phyloP scores from a whole-genome alignment of 1,140 invertebrate species.

The Pseudomyrmex gracilis region DNA sequence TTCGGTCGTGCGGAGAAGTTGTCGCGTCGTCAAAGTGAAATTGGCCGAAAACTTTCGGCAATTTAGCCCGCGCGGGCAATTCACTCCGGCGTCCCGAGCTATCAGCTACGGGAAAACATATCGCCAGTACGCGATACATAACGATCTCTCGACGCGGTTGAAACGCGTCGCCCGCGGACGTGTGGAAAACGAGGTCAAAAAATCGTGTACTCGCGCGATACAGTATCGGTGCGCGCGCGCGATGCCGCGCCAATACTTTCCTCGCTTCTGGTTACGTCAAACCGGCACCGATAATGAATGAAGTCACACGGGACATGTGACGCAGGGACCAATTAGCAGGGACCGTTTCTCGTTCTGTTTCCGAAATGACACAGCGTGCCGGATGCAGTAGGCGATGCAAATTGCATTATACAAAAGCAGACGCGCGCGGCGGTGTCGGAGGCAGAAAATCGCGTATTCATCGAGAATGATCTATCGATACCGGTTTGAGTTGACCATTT shows the following conservation, averaged over 20 bases:
- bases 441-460: not conserved
- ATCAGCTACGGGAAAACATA: slow-evolving; percentile 29
- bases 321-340: slow-evolving; percentile 64
- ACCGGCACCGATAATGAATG: slow-evolving; percentile 60
- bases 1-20: slow-evolving; percentile 47
- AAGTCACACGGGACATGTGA: slow-evolving; percentile 55
- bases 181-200: slow-evolving; percentile 17
- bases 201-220: slow-evolving; percentile 7
- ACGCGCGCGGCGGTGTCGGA: not conserved
- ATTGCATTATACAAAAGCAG: slow-evolving; percentile 28
- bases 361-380: slow-evolving; percentile 19
- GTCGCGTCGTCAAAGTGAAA: slow-evolving; percentile 60
- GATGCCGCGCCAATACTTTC: slow-evolving; percentile 15
- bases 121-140: slow-evolving; percentile 17
- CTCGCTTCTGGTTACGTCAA: slow-evolving; percentile 37
- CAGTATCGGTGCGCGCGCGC: not conserved
- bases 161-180: slow-evolving; percentile 7
- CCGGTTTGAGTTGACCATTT: not conserved
- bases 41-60: slow-evolving; percentile 74
- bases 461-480: slow-evolving; percentile 7
- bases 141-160: slow-evolving; percentile 29
- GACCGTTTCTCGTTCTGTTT: slow-evolving; percentile 41
- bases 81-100: slow-evolving; percentile 51
- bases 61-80: slow-evolving; percentile 71
- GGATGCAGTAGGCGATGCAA: slow-evolving; percentile 4